These are phyloP conservation scores for Sceloporus undulatus DNA, from an alignment of 2,113 vertebrate species.

Conservation along the genomic window DNA sequence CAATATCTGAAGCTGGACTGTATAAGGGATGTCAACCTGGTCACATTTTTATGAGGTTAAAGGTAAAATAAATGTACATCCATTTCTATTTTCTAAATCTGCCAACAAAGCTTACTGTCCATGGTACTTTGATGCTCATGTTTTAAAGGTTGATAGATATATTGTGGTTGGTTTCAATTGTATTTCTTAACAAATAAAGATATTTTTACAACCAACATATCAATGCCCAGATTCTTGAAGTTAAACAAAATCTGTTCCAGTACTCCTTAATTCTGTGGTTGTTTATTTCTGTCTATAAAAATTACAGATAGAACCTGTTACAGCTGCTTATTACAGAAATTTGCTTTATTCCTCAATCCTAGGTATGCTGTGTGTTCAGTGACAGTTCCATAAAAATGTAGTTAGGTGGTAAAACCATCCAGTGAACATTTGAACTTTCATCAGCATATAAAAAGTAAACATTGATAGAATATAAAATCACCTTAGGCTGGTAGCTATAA, in stretches of 20 bases:
- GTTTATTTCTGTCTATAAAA: constrained; percentile 31
- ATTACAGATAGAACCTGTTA: constrained; percentile 40
- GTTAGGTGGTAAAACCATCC: constrained; percentile 37
- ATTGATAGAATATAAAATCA: constrained; percentile 58
- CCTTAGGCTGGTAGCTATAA: constrained; percentile 46
- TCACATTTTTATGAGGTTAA: constrained; percentile 12
- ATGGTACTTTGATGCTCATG: not conserved
- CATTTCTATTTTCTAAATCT: not conserved
- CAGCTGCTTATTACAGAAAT: constrained; percentile 13
- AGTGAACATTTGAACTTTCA: constrained; percentile 50
- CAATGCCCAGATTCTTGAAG: not conserved
- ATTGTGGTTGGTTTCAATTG: not conserved
- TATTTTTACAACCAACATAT: not conserved
- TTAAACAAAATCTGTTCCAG: not conserved
- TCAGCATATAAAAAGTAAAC: constrained; percentile 42
- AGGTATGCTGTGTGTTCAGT: constrained; percentile 18
- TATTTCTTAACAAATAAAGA: not conserved
- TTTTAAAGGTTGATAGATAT: not conserved
- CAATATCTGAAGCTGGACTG: no score
- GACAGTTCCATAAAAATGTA: constrained; percentile 20
- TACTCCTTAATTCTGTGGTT: not conserved
- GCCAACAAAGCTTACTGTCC: no score
- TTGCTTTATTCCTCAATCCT: constrained; percentile 22
- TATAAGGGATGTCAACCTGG: not conserved
- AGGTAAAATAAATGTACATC: not conserved